A percentile compares a stretch with the other conserved stretches of the same genome.
Evolutionary conservation across 2,113 vertebrate species (phyloP).

Genomic region (Ibidorhyncha struthersii): DNA sequence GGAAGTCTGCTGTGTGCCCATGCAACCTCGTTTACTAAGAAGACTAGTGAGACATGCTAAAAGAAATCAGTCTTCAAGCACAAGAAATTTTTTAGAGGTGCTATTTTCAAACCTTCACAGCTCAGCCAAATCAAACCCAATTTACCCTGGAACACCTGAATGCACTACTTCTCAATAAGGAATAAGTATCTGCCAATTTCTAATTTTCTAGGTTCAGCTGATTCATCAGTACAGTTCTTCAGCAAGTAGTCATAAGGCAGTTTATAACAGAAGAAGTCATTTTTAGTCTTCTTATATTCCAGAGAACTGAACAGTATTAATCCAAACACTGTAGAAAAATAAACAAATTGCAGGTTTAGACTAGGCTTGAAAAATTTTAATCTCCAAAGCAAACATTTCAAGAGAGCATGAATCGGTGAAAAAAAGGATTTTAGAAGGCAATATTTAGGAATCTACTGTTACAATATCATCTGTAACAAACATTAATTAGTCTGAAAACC

Average conservation of each 20-base stretch:
- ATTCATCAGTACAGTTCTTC: slow-evolving; percentile 11
- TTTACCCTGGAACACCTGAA: not conserved
- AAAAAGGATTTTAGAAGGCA: not conserved
- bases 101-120: slow-evolving; percentile 16
- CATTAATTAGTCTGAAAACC: not conserved
- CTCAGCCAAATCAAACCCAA: not conserved
- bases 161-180: not conserved
- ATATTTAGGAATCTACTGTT: not conserved
- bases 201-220: slow-evolving; percentile 3
- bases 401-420: not conserved
- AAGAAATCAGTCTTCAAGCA: not conserved
- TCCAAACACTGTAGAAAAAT: not conserved
- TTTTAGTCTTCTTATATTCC: not conserved
- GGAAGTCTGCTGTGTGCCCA: not conserved
- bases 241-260: not conserved
- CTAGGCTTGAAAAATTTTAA: not conserved
- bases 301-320: not conserved
- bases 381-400: not conserved
- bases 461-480: not conserved
- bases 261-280: not conserved
- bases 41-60: not conserved
- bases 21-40: not conserved
- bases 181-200: not conserved
- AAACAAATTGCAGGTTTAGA: not conserved
- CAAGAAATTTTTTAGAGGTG: not conserved